A percentile compares a stretch with the other conserved stretches of the same genome.
Evolutionary conservation across 2,888 invertebrate species (phyloP).

Genomic region (Melinaea menophilus): DNA sequence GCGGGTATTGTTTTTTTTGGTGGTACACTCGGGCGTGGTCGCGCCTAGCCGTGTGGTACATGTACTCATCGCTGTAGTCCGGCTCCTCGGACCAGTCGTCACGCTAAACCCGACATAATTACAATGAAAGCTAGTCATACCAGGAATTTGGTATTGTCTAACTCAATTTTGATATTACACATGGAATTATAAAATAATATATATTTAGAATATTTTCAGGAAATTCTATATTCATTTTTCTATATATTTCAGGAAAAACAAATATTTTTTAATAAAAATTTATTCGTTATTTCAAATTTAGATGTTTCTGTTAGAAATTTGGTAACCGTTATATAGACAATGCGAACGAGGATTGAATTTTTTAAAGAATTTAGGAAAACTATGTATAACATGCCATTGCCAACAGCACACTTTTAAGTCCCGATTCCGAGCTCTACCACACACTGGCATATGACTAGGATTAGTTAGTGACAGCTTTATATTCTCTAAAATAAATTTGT

Average conservation of each 20-base stretch:
- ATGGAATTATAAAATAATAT: too few relatives aligned
- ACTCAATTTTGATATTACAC: too few relatives aligned
- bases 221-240: too few relatives aligned
- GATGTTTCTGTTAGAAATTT: not conserved
- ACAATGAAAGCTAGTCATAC: not conserved
- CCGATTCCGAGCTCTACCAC: constrained; percentile 51
- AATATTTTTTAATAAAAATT: too few relatives aligned
- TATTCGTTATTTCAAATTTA: too few relatives aligned
- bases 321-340: not conserved
- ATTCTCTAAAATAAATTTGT: not conserved
- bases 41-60: constrained; percentile 74
- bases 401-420: constrained; percentile 42
- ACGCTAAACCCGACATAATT: constrained; percentile 34
- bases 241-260: too few relatives aligned
- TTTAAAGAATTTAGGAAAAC: not conserved
- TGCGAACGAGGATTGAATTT: not conserved
- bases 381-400: constrained; percentile 1
- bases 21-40: constrained; percentile 70
- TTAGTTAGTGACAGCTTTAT: constrained; percentile 1
- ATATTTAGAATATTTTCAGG: too few relatives aligned
- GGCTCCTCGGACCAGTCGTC: constrained; percentile 69
- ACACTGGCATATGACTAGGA: constrained; percentile 19
- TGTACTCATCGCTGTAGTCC: constrained; percentile 72
- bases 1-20: constrained; percentile 74
- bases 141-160: too few relatives aligned